phyloP scores from a whole-genome alignment of 2,113 vertebrate species.

The Gavia stellata region DNA sequence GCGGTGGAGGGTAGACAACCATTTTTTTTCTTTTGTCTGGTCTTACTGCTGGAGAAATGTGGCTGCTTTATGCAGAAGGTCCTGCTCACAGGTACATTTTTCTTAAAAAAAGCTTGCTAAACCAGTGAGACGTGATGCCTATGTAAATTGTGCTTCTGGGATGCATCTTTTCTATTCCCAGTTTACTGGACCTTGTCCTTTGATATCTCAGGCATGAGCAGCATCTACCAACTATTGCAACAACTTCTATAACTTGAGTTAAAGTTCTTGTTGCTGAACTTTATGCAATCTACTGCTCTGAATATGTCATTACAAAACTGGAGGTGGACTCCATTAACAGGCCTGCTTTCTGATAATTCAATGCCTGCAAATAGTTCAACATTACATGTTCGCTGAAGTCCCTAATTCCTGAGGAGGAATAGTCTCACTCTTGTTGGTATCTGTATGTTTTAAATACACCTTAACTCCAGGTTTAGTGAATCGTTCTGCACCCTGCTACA shows the following conservation, averaged over 20 bases:
- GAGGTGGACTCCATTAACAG: neutral
- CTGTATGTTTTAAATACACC: neutral
- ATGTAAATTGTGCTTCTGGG: neutral
- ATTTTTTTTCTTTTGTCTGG: neutral
- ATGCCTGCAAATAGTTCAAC: neutral
- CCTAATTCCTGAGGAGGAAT: neutral
- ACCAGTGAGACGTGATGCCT: neutral
- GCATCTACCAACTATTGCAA: neutral
- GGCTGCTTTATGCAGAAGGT: neutral
- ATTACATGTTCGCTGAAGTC: neutral
- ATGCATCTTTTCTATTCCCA: neutral
- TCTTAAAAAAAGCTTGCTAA: neutral
- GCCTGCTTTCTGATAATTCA: no score
- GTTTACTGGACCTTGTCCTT: neutral
- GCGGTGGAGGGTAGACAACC: neutral
- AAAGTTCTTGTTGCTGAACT: neutral
- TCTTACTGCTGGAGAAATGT: neutral
- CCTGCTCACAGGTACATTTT: neutral
- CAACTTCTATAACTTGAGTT: neutral
- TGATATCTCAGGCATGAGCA: neutral
- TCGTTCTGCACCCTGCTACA: neutral
- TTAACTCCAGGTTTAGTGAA: neutral
- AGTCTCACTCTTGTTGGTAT: neutral
- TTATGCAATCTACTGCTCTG: neutral
- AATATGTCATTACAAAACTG: neutral